Evolutionary conservation across 2,797 vertebrate species (phyloP).

Genomic region (Propithecus perrieri): DNA sequence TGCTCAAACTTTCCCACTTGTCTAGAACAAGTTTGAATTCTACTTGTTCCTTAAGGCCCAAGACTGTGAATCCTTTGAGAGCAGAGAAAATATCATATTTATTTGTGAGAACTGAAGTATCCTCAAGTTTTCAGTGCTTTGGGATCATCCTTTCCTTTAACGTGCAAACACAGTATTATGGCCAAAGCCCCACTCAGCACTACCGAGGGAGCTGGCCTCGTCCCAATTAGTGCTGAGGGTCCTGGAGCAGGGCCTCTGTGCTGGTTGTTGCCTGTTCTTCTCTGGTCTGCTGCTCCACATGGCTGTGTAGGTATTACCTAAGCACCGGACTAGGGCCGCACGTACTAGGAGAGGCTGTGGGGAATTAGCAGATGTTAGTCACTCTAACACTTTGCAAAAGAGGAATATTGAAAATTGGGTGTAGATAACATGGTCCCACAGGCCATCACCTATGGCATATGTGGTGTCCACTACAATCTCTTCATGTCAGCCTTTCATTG

Average conservation of each 20-base stretch:
- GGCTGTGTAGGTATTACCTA: not conserved
- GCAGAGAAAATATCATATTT: not conserved
- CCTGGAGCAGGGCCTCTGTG: too few species aligned
- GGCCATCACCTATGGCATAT: rapidly evolving
- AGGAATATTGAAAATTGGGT: not conserved
- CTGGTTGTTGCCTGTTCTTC: not conserved
- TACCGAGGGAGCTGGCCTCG: not conserved
- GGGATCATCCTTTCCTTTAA: not conserved
- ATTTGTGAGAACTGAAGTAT: not conserved
- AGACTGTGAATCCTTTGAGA: not conserved
- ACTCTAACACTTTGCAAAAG: not conserved
- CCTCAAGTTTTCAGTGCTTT: not conserved
- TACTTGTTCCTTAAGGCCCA: not conserved
- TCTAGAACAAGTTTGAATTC: not conserved
- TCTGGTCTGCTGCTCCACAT: not conserved
- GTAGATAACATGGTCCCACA: not conserved
- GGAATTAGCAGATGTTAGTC: not conserved
- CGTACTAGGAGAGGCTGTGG: not conserved
- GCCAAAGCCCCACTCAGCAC: not conserved
- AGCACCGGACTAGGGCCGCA: not conserved
- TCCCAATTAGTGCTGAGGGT: not conserved
- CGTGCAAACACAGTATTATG: not conserved
- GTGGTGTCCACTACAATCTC: not conserved
- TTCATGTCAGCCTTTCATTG: rapidly evolving
- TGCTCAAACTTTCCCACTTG: not conserved